phyloP scores from a whole-genome alignment of 2,797 vertebrate genomes.

The Holocentrus rufus region DNA sequence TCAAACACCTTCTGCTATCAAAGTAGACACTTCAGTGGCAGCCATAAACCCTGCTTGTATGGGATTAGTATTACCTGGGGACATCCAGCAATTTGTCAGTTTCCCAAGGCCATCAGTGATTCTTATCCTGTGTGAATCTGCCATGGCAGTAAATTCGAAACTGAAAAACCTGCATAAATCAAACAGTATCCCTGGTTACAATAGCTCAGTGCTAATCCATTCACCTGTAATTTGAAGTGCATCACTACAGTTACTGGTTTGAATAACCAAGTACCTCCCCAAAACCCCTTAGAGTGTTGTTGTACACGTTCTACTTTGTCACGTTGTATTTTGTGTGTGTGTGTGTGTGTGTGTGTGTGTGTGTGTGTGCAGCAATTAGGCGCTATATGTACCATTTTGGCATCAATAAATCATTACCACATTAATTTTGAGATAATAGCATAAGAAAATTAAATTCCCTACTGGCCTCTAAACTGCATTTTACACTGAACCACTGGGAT shows the following conservation, averaged over 20 bases:
- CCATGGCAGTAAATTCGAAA: slow-evolving; percentile 12
- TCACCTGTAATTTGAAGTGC: neutral
- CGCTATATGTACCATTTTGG: no score
- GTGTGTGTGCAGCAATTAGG: neutral
- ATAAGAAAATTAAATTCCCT: no score
- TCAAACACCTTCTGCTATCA: slow-evolving; percentile 2
- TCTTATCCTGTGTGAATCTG: neutral
- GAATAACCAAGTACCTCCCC: neutral
- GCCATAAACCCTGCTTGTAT: slow-evolving; percentile 13
- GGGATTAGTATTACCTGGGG: slow-evolving; percentile 34
- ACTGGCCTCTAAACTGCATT: no score
- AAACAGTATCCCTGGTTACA: neutral
- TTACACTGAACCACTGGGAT: no score
- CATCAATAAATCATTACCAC: no score
- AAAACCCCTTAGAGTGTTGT: neutral
- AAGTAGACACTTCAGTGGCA: neutral
- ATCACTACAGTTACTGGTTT: neutral
- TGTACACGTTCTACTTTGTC: neutral
- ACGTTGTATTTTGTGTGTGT: no score
- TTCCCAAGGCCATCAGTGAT: slow-evolving; percentile 22
- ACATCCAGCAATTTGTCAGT: slow-evolving; percentile 28
- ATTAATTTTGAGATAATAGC: no score
- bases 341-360: no score
- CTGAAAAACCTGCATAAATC: slow-evolving; percentile 9
- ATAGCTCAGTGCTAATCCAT: slow-evolving; percentile 3